Conservation (phyloP, 2,888 invertebrate genomes). For the Aleiodes testaceus region DNA sequence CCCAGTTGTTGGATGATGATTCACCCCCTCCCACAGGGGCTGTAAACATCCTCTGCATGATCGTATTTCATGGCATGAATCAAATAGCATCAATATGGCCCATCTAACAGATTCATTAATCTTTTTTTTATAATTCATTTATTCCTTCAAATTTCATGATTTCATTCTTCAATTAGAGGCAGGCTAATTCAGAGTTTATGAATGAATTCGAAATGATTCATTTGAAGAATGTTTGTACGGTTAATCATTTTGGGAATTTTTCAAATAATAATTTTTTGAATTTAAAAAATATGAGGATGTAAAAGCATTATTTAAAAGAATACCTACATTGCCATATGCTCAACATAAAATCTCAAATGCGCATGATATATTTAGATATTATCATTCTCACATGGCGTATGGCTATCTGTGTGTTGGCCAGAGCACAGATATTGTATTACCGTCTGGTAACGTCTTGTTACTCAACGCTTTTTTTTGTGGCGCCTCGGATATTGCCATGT, state of each 20-base stretch:
- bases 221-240: too few species aligned
- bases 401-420: background rate
- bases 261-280: background rate
- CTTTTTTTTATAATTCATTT: background rate
- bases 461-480: constrained; percentile 8
- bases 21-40: constrained; percentile 45
- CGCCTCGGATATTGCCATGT: background rate
- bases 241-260: too few species aligned
- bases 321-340: background rate
- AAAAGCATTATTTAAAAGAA: background rate
- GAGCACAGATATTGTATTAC: constrained; percentile 33
- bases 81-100: constrained; percentile 33
- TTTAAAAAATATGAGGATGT: constrained; percentile 11
- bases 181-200: too few species aligned
- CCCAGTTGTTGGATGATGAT: constrained; percentile 45
- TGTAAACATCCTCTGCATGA: constrained; percentile 46
- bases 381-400: constrained; percentile 6
- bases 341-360: background rate
- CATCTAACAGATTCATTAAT: constrained; percentile 32
- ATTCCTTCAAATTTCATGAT: background rate
- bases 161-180: background rate
- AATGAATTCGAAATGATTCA: too few species aligned
- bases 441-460: constrained; percentile 18
- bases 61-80: constrained; percentile 22
- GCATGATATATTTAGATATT: constrained; percentile 26